Base-by-base conservation (phyloP, 1,140 invertebrate species). In the Elymnias hypermnestra region DNA sequence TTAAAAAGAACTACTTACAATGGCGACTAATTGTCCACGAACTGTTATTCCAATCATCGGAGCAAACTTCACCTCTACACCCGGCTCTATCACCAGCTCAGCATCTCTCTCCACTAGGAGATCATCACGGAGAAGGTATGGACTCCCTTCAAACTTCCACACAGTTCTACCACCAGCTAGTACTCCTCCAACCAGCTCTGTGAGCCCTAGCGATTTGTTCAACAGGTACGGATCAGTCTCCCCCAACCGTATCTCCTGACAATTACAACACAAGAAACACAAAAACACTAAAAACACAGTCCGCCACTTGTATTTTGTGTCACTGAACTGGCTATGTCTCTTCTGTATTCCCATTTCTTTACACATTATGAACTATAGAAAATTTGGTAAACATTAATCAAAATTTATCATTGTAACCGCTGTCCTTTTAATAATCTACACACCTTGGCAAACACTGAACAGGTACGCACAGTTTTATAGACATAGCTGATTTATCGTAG, bases 1-100 rank as follows among this genome's bases (percentile, higher is more conserved):
- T 15, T 3, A 15, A 15, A 6, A n/a, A 19, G 12, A 1, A 14
- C 31, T 14, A 77, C 90, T 92, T 90, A 98, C 96, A 90, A 94
- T 89, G 19, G 95, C 95, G 39, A 90, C 91, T 3, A 98, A 85
- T 55, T 92, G 90, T 56, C 97, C 97, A 64, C 92, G 90, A 10
- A 98, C 93, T 19, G 94, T 97, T 57, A 98, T 93, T 38, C 96
- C 97, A 61, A 95, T 91, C 86, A 95, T 95, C 1, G 95, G 94
- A 2, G 92, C 91, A 83, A 98, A 97, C 36, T 91, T 88, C 6
- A 99, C 85, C 60, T 92, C 91, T 0, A 96, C 94, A 0, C 97
- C 97, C 0, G 96, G 90, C 64, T 96, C 93, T 26, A 99, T 90
- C 14, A 92, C 87, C 29, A 98, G 85, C 63, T 93, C 90, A 0